Evolutionary conservation across 1,140 invertebrate genomes (phyloP).

Genomic region (Temnothorax longispinosus): DNA sequence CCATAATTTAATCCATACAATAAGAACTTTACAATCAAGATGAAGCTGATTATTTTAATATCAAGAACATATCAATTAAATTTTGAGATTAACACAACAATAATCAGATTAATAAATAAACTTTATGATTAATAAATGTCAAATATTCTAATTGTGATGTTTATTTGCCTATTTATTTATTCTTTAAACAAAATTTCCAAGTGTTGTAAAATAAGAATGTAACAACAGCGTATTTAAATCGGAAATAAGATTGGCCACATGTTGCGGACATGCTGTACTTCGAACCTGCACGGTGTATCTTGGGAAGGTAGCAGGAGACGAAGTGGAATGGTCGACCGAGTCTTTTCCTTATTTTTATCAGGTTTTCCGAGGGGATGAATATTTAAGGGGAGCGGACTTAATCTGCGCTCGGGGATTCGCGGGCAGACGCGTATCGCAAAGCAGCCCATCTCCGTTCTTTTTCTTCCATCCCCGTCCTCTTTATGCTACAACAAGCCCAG

Average conservation of each 20-base stretch:
- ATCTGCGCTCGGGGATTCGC: constrained; percentile 83
- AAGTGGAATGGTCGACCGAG: constrained; percentile 50
- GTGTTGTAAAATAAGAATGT: not conserved
- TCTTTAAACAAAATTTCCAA: not conserved
- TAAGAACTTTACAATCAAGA: not conserved
- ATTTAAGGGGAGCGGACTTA: constrained; percentile 82
- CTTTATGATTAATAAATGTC: not conserved
- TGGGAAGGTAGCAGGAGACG: constrained; percentile 47
- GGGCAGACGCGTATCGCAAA: constrained; percentile 80
- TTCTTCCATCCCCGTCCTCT: constrained; percentile 47
- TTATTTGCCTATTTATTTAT: not conserved
- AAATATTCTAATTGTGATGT: not conserved
- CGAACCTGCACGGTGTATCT: constrained; percentile 59
- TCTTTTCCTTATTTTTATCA: constrained; percentile 82
- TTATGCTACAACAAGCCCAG: constrained; percentile 60
- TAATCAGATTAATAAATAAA: not conserved
- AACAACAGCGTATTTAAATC: not conserved
- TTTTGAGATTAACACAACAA: not conserved
- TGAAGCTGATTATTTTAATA: not conserved
- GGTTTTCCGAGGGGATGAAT: constrained; percentile 83
- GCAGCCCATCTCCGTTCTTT: constrained; percentile 72
- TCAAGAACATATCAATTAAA: not conserved
- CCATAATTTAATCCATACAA: not conserved
- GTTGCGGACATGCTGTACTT: constrained; percentile 58
- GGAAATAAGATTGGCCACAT: constrained; percentile 64